phyloP scores from a whole-genome alignment of 2,888 invertebrate species.

The Tipula lateralis region DNA sequence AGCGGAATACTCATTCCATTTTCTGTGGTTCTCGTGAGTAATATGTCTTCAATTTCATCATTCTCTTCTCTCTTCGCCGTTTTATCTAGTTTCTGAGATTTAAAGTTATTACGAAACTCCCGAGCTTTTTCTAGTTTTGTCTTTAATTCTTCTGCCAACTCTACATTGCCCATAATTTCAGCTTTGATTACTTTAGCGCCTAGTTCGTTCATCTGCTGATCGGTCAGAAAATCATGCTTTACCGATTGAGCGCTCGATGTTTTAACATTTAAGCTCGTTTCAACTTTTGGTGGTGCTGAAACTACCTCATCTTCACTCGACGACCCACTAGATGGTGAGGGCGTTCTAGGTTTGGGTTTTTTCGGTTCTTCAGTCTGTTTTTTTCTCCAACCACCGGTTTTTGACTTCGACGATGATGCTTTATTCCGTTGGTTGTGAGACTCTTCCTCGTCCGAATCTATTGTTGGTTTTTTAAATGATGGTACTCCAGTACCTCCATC shows the following conservation, averaged over 20 bases:
- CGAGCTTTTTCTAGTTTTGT: constrained; percentile 67
- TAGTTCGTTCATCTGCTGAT: constrained; percentile 83
- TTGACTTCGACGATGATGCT: constrained; percentile 31
- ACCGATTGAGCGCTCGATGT: constrained; percentile 26
- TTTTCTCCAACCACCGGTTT: constrained; percentile 38
- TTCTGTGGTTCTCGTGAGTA: constrained; percentile 64
- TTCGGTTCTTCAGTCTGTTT: constrained; percentile 13
- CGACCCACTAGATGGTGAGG: not conserved
- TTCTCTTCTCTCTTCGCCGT: constrained; percentile 36
- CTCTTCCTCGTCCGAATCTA: constrained; percentile 39
- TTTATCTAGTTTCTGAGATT: constrained; percentile 32
- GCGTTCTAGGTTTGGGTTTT: not conserved
- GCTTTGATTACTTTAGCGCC: constrained; percentile 90
- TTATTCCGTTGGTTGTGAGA: constrained; percentile 29
- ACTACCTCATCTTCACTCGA: not conserved
- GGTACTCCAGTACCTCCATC: constrained; percentile 83
- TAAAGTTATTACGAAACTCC: constrained; percentile 44
- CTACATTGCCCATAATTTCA: constrained; percentile 81
- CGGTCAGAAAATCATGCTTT: constrained; percentile 53
- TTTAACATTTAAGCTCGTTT: too few relatives aligned
- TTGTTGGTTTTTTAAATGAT: constrained; percentile 45
- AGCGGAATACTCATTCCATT: constrained; percentile 68
- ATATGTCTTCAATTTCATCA: constrained; percentile 53
- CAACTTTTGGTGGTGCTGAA: not conserved
- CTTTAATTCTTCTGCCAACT: constrained; percentile 65